These are phyloP conservation scores for Ormyrus nitidulus DNA, from an alignment of 2,888 invertebrate species.

Conservation along the genomic window DNA sequence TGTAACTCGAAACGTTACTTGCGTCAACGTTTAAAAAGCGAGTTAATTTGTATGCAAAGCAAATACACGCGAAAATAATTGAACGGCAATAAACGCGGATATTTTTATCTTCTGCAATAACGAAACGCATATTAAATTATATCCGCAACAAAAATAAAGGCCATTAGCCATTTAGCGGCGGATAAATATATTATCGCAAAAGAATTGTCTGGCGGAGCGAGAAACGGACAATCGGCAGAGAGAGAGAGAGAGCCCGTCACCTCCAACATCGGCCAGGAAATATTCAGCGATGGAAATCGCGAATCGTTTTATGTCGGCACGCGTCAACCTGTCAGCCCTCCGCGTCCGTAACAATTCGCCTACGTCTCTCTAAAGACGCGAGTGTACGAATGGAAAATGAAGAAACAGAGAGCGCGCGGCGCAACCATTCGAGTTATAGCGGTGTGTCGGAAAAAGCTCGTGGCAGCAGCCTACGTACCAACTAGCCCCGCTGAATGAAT, in stretches of 20 bases:
- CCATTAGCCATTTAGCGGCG: too few species aligned
- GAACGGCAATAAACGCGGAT: too few species aligned
- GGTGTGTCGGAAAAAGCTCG: not conserved
- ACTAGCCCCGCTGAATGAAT: not conserved
- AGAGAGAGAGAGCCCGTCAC: too few species aligned
- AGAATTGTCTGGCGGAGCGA: not conserved
- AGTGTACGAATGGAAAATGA: slow-evolving; percentile 53
- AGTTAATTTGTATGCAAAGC: too few species aligned
- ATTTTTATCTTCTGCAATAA: too few species aligned
- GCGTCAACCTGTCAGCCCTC: slow-evolving; percentile 69
- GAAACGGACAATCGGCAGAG: slow-evolving; percentile 36
- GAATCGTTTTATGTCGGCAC: slow-evolving; percentile 68
- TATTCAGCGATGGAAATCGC: slow-evolving; percentile 65
- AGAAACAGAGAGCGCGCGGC: slow-evolving; percentile 56
- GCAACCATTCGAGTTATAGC: slow-evolving; percentile 61
- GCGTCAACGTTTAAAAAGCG: too few species aligned
- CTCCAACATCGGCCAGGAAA: not conserved
- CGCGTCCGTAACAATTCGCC: slow-evolving; percentile 65
- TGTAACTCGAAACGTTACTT: too few species aligned
- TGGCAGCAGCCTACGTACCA: not conserved
- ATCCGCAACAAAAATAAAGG: too few species aligned
- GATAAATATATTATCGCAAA: too few species aligned
- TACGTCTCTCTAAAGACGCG: slow-evolving; percentile 68
- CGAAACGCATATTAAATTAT: too few species aligned
- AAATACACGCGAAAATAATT: too few species aligned